Conservation (phyloP, 2,888 invertebrate species). For the Helicoverpa assulta region DNA sequence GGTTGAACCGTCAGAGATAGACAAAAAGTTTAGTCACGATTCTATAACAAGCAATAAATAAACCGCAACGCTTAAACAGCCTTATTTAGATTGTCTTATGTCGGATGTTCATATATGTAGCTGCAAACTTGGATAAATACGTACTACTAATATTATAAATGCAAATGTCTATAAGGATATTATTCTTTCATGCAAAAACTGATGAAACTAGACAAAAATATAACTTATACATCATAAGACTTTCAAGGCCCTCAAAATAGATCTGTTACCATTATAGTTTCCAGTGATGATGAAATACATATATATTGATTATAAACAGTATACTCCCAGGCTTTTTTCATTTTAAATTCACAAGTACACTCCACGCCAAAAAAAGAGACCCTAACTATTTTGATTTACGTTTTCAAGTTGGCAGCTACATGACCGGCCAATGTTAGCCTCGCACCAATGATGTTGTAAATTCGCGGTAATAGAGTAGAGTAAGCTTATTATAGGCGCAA, state of each 20-base stretch:
- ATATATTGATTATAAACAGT: too few species aligned
- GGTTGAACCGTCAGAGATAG: slow-evolving; percentile 16
- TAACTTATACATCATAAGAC: too few species aligned
- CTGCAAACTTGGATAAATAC: not conserved
- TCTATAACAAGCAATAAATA: slow-evolving; percentile 23
- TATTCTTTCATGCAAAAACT: too few species aligned
- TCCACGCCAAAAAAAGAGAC: not conserved
- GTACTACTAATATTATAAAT: too few species aligned
- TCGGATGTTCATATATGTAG: not conserved
- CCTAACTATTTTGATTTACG: not conserved
- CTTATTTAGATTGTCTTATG: not conserved
- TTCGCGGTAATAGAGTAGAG: not conserved
- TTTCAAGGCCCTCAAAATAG: too few species aligned
- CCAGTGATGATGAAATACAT: too few species aligned
- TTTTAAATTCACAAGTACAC: not conserved
- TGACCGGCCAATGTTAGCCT: not conserved
- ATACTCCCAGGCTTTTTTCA: too few species aligned
- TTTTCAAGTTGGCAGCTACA: not conserved
- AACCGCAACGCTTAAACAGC: slow-evolving; percentile 2
- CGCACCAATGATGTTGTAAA: not conserved
- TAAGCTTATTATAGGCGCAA: not conserved
- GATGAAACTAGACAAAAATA: too few species aligned
- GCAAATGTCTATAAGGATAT: too few species aligned
- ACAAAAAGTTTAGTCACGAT: slow-evolving; percentile 16
- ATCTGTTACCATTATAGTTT: too few species aligned